Conservation (phyloP, 2,888 invertebrate genomes). For the Tortrix viridana region DNA sequence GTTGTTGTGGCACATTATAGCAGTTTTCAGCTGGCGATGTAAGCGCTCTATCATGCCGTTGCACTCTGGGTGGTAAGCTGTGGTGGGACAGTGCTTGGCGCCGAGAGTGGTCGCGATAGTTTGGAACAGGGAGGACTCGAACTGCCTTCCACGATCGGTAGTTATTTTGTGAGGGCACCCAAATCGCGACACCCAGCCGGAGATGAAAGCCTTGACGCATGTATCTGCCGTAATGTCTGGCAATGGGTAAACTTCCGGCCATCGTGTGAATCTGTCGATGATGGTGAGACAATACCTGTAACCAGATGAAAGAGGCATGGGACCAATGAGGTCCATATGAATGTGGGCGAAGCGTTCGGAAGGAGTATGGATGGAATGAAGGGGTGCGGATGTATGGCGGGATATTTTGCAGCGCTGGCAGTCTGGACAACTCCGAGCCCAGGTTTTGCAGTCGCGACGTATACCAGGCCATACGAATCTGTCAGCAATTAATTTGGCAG, state of each 20-base stretch:
- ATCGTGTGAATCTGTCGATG: conserved; percentile 48
- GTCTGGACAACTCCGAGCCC: conserved; percentile 48
- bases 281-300: conserved; percentile 46
- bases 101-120: background rate
- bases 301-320: conserved; percentile 28
- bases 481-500: conserved; percentile 45
- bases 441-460: conserved; percentile 48
- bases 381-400: conserved; percentile 37
- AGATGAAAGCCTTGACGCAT: too few species aligned
- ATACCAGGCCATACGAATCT: conserved; percentile 59
- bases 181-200: too few species aligned
- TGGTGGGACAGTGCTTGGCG: background rate
- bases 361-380: conserved; percentile 36
- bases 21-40: conserved; percentile 19
- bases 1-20: conserved; percentile 36
- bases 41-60: conserved; percentile 3
- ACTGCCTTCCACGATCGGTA: too few species aligned
- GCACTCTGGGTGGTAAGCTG: background rate
- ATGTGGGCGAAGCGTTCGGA: conserved; percentile 40
- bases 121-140: too few species aligned
- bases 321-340: conserved; percentile 62
- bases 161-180: too few species aligned
- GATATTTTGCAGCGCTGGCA: conserved; percentile 51
- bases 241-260: too few species aligned
- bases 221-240: too few species aligned